Percentiles rank a stretch among this genome's conserved stretches.
Evolutionary conservation across 2,797 vertebrate genomes (phyloP).

Genomic region (Pampus argenteus): DNA sequence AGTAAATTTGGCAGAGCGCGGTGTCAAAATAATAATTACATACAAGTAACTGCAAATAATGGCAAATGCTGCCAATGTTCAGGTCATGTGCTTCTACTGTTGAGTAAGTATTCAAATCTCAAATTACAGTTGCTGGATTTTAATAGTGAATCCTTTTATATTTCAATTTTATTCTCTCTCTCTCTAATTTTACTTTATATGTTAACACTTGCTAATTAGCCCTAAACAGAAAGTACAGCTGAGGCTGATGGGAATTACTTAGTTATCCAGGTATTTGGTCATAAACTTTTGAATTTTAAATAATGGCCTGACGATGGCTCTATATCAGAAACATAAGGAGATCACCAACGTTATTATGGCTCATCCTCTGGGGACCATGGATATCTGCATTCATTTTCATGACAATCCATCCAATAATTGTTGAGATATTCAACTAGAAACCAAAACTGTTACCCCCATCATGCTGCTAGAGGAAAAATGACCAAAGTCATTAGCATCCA

Average conservation of each 20-base stretch:
- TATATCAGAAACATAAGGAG: neutral
- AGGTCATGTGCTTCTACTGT: no score
- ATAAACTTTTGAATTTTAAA: neutral
- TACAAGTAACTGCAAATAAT: neutral
- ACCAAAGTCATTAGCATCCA: no score
- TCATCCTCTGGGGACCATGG: neutral
- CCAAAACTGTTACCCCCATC: no score
- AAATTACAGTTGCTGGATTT: no score
- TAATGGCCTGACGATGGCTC: neutral
- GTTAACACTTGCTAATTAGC: neutral
- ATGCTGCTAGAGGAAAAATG: no score
- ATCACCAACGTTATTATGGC: neutral
- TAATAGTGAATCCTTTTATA: no score
- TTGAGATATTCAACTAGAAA: neutral
- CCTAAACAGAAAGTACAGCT: neutral
- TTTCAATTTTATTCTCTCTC: no score
- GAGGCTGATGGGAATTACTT: neutral
- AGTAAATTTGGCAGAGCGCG: conserved; percentile 1
- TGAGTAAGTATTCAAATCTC: no score
- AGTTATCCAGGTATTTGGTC: neutral
- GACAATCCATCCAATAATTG: neutral
- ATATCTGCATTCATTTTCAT: no score
- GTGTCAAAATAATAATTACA: neutral
- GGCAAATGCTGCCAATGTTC: neutral
- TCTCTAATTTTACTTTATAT: no score